Evolutionary conservation across 1,140 invertebrate species (phyloP).

Genomic region (Drosophila arizonae): DNA sequence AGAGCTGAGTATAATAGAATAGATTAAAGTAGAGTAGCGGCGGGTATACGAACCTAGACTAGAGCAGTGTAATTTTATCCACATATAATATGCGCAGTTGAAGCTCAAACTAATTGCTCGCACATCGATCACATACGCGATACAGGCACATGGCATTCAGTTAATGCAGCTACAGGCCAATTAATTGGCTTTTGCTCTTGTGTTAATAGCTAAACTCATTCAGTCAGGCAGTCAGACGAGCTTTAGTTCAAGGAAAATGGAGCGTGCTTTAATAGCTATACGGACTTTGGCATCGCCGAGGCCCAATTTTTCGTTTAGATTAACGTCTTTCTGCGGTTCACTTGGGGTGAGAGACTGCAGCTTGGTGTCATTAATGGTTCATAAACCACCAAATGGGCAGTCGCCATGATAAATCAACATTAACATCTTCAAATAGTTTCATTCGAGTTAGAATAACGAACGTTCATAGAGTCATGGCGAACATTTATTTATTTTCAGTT

Average conservation of each 20-base stretch:
- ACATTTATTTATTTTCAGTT: not conserved
- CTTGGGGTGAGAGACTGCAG: slow-evolving; percentile 20
- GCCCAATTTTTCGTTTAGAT: slow-evolving; percentile 25
- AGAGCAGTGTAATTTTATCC: too few relatives aligned
- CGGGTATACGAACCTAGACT: too few relatives aligned
- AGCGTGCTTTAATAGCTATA: slow-evolving; percentile 53
- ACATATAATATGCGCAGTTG: slow-evolving; percentile 5
- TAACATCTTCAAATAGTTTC: slow-evolving; percentile 12
- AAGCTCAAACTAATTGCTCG: slow-evolving; percentile 8
- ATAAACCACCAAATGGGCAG: slow-evolving; percentile 17
- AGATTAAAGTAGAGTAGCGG: too few relatives aligned
- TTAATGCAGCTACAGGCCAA: slow-evolving; percentile 28
- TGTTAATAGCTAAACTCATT: slow-evolving; percentile 24
- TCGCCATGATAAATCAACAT: slow-evolving; percentile 29
- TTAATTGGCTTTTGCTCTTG: slow-evolving; percentile 43
- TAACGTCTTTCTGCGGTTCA: slow-evolving; percentile 43
- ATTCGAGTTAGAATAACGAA: not conserved
- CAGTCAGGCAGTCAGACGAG: not conserved
- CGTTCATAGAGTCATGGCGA: not conserved
- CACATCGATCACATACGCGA: slow-evolving; percentile 5
- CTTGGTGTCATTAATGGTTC: slow-evolving; percentile 19
- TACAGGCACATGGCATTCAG: slow-evolving; percentile 6
- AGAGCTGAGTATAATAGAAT: too few relatives aligned
- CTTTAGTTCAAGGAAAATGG: slow-evolving; percentile 72
- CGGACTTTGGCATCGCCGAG: slow-evolving; percentile 35